Evolutionary conservation across 1,140 invertebrate genomes (phyloP).

Genomic region (Holcopasites calliopsidis): DNA sequence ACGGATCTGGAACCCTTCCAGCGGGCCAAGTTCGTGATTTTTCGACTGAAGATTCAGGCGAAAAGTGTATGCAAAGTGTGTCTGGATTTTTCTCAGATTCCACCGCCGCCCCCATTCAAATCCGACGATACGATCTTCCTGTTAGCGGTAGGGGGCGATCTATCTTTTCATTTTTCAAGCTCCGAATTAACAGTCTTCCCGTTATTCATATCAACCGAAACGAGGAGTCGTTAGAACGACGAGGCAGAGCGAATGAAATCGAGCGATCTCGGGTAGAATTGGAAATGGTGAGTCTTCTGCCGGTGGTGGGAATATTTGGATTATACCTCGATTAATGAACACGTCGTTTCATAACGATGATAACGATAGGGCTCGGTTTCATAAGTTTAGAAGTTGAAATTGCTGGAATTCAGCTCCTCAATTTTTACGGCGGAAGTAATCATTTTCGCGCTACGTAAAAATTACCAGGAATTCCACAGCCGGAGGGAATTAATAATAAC

Average conservation of each 20-base stretch:
- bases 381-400: too few species aligned
- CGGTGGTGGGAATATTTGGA: too few species aligned
- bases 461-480: too few species aligned
- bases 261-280: neutral
- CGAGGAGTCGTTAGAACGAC: neutral
- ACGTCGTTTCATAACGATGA: too few species aligned
- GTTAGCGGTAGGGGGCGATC: slow-evolving; percentile 3
- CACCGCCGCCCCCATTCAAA: slow-evolving; percentile 32
- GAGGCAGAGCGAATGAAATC: neutral
- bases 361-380: too few species aligned
- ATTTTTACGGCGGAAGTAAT: too few species aligned
- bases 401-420: too few species aligned
- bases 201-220: neutral
- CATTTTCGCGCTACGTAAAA: too few species aligned
- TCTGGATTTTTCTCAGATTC: slow-evolving; percentile 54
- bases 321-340: too few species aligned
- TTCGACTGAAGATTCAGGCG: slow-evolving; percentile 57
- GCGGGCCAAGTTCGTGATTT: slow-evolving; percentile 57
- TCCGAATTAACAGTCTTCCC: neutral
- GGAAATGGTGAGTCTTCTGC: too few species aligned
- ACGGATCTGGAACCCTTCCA: slow-evolving; percentile 63
- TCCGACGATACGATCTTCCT: slow-evolving; percentile 27
- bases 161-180: neutral
- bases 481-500: too few species aligned
- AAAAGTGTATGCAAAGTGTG: slow-evolving; percentile 61